A percentile compares a stretch with the other conserved stretches of the same genome.
These are phyloP conservation scores for Temnothorax ravouxi DNA, from an alignment of 2,888 invertebrate genomes.

Conservation along the genomic window DNA sequence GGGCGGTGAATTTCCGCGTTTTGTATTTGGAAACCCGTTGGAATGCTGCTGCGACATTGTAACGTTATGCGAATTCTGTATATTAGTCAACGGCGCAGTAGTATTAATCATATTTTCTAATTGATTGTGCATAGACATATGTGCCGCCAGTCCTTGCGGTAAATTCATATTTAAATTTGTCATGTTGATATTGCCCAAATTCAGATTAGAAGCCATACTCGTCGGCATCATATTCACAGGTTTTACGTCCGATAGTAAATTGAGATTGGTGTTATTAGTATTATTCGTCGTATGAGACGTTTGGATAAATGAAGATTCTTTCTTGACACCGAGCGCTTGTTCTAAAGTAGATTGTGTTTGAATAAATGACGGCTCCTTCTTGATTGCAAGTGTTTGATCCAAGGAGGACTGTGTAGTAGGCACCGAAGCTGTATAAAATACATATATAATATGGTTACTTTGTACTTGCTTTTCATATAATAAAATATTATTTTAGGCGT, in stretches of 20 bases:
- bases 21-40: conserved; percentile 86
- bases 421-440: conserved; percentile 76
- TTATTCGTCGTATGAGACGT: conserved; percentile 76
- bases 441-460: conserved; percentile 19
- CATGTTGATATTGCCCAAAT: conserved; percentile 82
- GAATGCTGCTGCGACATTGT: conserved; percentile 83
- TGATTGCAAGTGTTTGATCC: conserved; percentile 79
- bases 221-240: conserved; percentile 82
- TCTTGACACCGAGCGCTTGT: conserved; percentile 78
- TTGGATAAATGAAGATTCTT: conserved; percentile 79
- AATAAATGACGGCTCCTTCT: conserved; percentile 79
- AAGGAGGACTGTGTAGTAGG: conserved; percentile 81
- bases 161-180: conserved; percentile 80
- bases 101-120: conserved; percentile 83
- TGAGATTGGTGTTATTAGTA: conserved; percentile 74
- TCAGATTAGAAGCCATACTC: conserved; percentile 80
- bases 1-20: conserved; percentile 86
- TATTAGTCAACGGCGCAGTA: conserved; percentile 77
- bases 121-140: conserved; percentile 83
- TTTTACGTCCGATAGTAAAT: conserved; percentile 82
- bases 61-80: conserved; percentile 82
- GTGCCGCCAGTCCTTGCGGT: conserved; percentile 78
- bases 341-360: conserved; percentile 80
- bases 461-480: conserved; percentile 6
- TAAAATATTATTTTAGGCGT: neutral